phyloP scores from a whole-genome alignment of 2,888 invertebrate species.

The Notodonta dromedarius region DNA sequence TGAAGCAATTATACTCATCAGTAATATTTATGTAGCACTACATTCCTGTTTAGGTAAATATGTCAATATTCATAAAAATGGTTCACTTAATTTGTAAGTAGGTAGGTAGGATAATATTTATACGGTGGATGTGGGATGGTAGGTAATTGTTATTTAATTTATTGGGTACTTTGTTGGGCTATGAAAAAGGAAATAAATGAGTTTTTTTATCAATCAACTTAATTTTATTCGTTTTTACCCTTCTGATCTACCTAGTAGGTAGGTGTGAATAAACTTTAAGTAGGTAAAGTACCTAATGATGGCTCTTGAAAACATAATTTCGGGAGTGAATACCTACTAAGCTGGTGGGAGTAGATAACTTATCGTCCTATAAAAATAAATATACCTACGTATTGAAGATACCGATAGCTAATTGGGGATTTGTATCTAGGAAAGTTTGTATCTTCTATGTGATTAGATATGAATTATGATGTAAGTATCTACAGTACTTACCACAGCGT shows the following conservation, averaged over 20 bases:
- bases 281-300: no score
- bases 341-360: no score
- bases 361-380: neutral
- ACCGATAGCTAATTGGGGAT: neutral
- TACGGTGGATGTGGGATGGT: conserved; percentile 15
- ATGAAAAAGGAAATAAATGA: conserved; percentile 27
- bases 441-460: neutral
- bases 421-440: neutral
- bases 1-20: no score
- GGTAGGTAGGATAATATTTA: neutral
- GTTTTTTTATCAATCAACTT: conserved; percentile 9
- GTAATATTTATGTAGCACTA: no score
- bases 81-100: neutral
- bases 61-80: no score
- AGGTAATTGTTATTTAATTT: conserved; percentile 21
- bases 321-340: no score
- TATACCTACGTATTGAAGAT: neutral
- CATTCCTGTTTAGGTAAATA: no score
- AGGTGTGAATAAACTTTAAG: no score
- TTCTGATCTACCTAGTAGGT: no score
- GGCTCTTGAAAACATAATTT: no score
- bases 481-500: neutral
- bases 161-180: conserved; percentile 24
- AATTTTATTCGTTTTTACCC: no score
- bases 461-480: neutral